Conservation (phyloP, 2,888 invertebrate species). For the Orthosia gothica region DNA sequence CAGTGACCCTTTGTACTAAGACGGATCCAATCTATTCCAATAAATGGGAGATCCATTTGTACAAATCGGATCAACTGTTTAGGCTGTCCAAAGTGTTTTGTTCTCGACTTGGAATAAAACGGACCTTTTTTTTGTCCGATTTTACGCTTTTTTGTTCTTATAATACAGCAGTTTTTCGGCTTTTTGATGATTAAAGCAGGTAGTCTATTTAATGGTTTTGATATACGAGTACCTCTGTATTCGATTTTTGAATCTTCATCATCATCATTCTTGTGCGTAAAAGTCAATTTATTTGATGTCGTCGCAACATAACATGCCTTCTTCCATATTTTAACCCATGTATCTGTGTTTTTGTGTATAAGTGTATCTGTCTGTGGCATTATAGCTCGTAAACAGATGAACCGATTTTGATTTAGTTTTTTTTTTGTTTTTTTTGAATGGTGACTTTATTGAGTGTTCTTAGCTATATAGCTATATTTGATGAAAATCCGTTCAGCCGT, state of each 20-base stretch:
- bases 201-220: not conserved
- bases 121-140: slow-evolving; percentile 28
- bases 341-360: too few relatives aligned
- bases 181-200: slow-evolving; percentile 3
- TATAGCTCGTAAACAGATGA: too few relatives aligned
- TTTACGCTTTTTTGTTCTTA: slow-evolving; percentile 11
- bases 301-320: too few relatives aligned
- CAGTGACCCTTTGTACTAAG: slow-evolving; percentile 56
- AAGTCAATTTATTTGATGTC: too few relatives aligned
- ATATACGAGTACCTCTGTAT: not conserved
- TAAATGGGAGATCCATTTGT: slow-evolving; percentile 65
- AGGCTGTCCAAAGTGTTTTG: slow-evolving; percentile 56
- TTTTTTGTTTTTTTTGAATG: too few relatives aligned
- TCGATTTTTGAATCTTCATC: not conserved
- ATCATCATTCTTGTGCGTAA: not conserved
- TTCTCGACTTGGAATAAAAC: slow-evolving; percentile 41
- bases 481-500: too few relatives aligned
- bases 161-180: slow-evolving; percentile 9
- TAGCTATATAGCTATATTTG: too few relatives aligned
- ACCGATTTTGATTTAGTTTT: too few relatives aligned
- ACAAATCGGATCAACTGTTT: slow-evolving; percentile 62
- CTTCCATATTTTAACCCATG: too few relatives aligned
- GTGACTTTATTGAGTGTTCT: too few relatives aligned
- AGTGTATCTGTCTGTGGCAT: too few relatives aligned
- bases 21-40: slow-evolving; percentile 64